Conservation (phyloP, 2,113 vertebrate species). For the Candoia aspera region DNA sequence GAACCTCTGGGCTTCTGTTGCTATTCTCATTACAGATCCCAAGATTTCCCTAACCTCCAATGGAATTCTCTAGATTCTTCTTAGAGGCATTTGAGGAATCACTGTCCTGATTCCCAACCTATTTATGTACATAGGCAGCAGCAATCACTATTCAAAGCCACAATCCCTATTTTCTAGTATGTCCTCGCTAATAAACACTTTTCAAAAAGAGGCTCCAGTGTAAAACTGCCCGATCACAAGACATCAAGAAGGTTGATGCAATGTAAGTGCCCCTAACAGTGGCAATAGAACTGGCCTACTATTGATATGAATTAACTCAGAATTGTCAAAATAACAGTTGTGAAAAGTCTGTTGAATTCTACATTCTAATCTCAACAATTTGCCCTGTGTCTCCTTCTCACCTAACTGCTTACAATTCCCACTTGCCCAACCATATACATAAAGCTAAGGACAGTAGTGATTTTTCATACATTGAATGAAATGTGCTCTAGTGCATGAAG, state of each 20-base stretch:
- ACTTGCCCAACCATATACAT: background rate
- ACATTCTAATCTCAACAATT: background rate
- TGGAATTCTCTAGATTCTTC: background rate
- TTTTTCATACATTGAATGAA: background rate
- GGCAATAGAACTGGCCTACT: background rate
- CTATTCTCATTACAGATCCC: background rate
- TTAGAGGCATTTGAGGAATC: background rate
- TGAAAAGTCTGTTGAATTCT: background rate
- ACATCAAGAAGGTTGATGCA: background rate
- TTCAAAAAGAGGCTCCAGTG: background rate
- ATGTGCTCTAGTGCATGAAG: too few relatives aligned
- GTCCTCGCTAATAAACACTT: background rate
- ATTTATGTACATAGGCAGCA: background rate
- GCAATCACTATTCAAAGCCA: background rate
- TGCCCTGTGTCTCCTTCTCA: background rate
- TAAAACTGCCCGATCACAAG: background rate
- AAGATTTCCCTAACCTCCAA: background rate
- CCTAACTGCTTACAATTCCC: background rate
- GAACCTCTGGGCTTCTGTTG: background rate
- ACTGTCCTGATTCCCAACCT: background rate
- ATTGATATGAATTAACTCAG: background rate
- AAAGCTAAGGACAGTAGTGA: background rate
- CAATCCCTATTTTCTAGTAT: background rate
- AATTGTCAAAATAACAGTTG: background rate
- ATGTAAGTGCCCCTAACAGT: background rate